Base-by-base conservation (phyloP, 2,888 invertebrate genomes). In the Tetramorium bicarinatum region DNA sequence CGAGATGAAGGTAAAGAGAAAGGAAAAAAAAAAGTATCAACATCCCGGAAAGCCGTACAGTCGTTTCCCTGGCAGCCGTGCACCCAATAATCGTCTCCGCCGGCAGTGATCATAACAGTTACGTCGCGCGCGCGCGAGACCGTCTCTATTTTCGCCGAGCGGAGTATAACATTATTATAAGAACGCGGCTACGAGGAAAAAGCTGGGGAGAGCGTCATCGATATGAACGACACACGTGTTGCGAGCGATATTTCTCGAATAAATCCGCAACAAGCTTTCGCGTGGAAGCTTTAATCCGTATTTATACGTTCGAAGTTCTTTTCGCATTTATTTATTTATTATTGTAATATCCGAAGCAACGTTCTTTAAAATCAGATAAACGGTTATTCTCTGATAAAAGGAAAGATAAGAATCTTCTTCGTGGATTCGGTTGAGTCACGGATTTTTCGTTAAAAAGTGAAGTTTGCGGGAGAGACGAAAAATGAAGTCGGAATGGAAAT, bases 51-150 rank as follows among this genome's bases (percentile, higher is more conserved):
- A 44, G 41, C 38, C 52, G 64, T 47, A 29, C 67, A 38, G 44
- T 71, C 71, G 82, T 74, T 80, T 80, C 59, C 59, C 47, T 13
- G 62, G 49, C 44, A 82, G 72, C 67, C 66, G 82, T 41, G 75
- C 59, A 64, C 75, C 87, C 86, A 87, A 89, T 89, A 88, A 89
- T 89, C 87, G 88, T 86, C 76, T 9, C 41, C 56, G 62, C 66
- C 47, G 85, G 82, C 81, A 79, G 82, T 76, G 87, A 89, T 89
- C 86, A 84, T 88, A 88, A 89, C 88, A 75, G 82, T 88, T 87
- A 89, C 84, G 84, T 54, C 11, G 84, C 71, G 29, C 11, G 84
- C 71, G 29, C 71, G 38, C 79, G 76, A 75, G 81, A 84, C 72
- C 69, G 84, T 62, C 56, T 67, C 44, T 76, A 66, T 82, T 87